These are phyloP conservation scores for Dasysyrphus tricinctus DNA, from an alignment of 2,888 invertebrate genomes.

Conservation along the genomic window DNA sequence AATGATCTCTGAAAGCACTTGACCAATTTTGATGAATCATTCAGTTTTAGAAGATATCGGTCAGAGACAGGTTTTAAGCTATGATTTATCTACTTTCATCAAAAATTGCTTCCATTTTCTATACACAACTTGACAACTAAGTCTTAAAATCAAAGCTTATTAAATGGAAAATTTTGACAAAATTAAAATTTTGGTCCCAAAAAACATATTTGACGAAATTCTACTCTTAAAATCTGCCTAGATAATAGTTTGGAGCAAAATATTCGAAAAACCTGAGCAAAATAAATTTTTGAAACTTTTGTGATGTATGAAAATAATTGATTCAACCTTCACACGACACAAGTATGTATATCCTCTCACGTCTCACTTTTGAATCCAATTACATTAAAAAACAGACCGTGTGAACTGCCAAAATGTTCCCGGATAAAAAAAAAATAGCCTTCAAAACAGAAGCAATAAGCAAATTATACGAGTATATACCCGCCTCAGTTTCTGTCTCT, in stretches of 20 bases:
- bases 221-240: not conserved
- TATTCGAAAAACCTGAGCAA: too few species aligned
- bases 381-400: constrained; percentile 32
- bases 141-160: too few species aligned
- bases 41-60: not conserved
- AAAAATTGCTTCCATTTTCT: not conserved
- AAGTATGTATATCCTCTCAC: not conserved
- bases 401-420: constrained; percentile 37
- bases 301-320: not conserved
- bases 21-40: not conserved
- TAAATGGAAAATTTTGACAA: too few species aligned
- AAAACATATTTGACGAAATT: too few species aligned
- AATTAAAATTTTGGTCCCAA: too few species aligned
- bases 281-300: too few species aligned
- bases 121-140: not conserved
- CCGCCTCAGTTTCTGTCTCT: constrained; percentile 30
- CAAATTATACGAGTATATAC: constrained; percentile 54
- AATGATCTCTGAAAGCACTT: not conserved
- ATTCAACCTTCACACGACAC: not conserved
- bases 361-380: constrained; percentile 12
- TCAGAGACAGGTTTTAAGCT: too few species aligned
- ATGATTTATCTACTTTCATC: not conserved
- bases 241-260: not conserved
- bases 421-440: constrained; percentile 22
- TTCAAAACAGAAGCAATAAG: constrained; percentile 49